phyloP scores from a whole-genome alignment of 2,113 vertebrate genomes.

The Columba livia region DNA sequence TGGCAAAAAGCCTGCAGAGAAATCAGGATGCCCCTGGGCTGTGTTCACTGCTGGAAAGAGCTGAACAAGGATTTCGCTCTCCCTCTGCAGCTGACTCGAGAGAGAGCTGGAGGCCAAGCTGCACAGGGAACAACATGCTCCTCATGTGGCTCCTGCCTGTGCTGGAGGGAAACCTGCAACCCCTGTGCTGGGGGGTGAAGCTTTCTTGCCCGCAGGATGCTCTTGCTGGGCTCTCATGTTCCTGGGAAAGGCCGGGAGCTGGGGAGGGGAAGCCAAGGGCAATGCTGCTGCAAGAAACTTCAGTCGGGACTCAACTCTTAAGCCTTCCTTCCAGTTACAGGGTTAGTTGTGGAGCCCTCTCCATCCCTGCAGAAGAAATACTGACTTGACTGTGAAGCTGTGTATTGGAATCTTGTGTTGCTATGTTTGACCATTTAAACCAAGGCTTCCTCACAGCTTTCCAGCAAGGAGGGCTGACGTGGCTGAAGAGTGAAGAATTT shows the following conservation, averaged over 20 bases:
- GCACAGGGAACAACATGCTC: rapidly evolving
- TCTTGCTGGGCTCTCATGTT: background rate
- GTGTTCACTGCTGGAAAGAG: background rate
- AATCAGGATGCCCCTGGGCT: background rate
- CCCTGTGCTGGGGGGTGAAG: background rate
- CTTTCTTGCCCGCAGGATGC: background rate
- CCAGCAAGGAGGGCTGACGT: background rate
- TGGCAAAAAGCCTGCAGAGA: background rate
- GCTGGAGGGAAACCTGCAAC: background rate
- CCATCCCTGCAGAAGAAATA: background rate
- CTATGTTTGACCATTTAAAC: background rate
- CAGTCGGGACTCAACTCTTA: background rate
- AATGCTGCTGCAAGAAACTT: background rate
- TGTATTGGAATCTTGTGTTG: rapidly evolving
- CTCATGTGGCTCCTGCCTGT: background rate
- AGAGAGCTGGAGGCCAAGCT: background rate
- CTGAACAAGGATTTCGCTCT: background rate
- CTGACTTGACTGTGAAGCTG: background rate
- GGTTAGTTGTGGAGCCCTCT: background rate
- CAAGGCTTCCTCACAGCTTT: background rate
- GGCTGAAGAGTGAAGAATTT: background rate
- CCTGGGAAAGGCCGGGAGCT: background rate
- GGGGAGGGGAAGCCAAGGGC: background rate
- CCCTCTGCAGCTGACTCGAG: background rate
- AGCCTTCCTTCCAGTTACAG: background rate